Conservation (phyloP, 2,113 vertebrate species). For the Aviceda subcristata region DNA sequence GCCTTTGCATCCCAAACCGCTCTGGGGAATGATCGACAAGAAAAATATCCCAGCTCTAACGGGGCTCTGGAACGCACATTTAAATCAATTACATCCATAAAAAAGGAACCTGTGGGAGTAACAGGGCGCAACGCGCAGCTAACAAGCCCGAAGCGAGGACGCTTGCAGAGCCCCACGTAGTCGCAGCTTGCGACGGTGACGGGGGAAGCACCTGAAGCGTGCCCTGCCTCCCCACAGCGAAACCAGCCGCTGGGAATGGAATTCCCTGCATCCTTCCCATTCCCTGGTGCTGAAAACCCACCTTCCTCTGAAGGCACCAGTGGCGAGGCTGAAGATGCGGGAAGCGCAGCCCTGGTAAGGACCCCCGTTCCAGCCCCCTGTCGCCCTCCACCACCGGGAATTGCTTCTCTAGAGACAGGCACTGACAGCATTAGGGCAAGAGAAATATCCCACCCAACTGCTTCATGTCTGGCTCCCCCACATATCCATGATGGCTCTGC, state of each 20-base stretch:
- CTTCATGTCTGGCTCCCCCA: neutral
- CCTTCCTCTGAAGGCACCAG: neutral
- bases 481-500: neutral
- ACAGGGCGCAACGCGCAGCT: fast-evolving
- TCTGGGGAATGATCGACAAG: neutral
- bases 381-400: neutral
- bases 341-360: neutral
- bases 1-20: neutral
- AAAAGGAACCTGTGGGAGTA: neutral
- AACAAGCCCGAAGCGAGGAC: neutral
- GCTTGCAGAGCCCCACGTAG: neutral
- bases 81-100: neutral
- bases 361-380: neutral
- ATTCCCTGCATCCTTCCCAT: neutral
- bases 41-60: neutral
- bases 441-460: neutral
- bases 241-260: fast-evolving
- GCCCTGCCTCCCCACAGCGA: neutral
- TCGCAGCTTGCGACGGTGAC: fast-evolving
- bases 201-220: neutral
- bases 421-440: neutral
- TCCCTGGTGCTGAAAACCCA: neutral
- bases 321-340: neutral
- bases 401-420: neutral
- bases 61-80: neutral